Conservation (phyloP, 2,113 vertebrate species). For the Pithys albifrons region DNA sequence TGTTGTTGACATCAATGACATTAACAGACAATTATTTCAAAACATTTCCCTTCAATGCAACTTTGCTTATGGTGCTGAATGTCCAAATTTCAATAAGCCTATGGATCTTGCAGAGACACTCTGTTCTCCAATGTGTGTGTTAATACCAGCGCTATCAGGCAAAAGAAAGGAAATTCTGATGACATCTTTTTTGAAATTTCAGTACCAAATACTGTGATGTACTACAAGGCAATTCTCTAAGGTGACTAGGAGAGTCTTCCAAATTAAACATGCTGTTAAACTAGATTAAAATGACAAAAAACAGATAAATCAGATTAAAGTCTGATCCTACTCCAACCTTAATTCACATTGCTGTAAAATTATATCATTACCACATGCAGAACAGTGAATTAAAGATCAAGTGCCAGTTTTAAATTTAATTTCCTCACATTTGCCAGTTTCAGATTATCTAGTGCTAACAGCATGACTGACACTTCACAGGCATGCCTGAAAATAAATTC, state of each 20-base stretch:
- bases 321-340: constrained; percentile 51
- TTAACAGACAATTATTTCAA: background rate
- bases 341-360: constrained; percentile 61
- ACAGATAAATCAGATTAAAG: constrained; percentile 41
- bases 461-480: constrained; percentile 48
- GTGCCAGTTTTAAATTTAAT: constrained; percentile 57
- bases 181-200: background rate
- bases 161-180: background rate
- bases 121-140: background rate
- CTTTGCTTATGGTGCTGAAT: background rate
- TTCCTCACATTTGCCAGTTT: constrained; percentile 50
- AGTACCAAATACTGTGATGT: background rate
- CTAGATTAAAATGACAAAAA: constrained; percentile 57
- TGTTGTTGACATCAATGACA: background rate
- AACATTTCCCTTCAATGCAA: background rate
- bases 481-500: constrained; percentile 44
- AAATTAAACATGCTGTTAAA: constrained; percentile 57
- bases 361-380: constrained; percentile 48
- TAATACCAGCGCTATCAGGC: background rate
- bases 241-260: constrained; percentile 16
- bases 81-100: background rate
- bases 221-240: constrained; percentile 32
- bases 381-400: constrained; percentile 59
- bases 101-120: background rate
- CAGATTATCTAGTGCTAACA: constrained; percentile 52